phyloP scores from a whole-genome alignment of 2,797 vertebrate genomes.

The Cynopterus sphinx region DNA sequence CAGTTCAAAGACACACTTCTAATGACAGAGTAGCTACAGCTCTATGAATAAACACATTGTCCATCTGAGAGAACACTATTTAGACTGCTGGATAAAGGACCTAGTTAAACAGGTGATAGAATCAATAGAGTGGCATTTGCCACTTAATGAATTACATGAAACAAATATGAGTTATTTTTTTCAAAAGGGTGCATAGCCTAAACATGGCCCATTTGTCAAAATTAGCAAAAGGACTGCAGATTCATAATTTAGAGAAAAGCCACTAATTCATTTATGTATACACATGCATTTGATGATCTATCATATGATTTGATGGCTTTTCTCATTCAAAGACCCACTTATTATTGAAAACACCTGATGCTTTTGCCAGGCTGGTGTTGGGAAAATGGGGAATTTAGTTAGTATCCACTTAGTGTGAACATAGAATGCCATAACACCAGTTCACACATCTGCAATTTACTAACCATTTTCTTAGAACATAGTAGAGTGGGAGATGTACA shows the following conservation, averaged over 20 bases:
- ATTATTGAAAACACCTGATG: neutral
- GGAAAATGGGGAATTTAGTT: conserved; percentile 5
- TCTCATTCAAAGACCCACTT: conserved; percentile 9
- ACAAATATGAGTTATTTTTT: conserved; percentile 3
- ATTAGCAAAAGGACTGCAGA: conserved; percentile 34
- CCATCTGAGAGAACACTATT: conserved; percentile 9
- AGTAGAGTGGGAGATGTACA: neutral
- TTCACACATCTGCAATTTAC: conserved; percentile 13
- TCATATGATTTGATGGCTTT: conserved; percentile 37
- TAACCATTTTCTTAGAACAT: conserved; percentile 7
- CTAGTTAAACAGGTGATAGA: conserved; percentile 56
- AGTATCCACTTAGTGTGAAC: neutral
- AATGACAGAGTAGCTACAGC: neutral
- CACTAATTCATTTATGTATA: neutral
- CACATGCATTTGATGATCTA: neutral
- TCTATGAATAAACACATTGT: conserved; percentile 64
- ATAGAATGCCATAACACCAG: neutral
- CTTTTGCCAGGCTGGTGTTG: neutral
- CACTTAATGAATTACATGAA: conserved; percentile 62
- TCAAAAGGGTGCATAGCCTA: neutral
- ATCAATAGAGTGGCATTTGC: conserved; percentile 25
- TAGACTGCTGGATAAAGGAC: conserved; percentile 16
- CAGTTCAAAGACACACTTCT: conserved; percentile 43
- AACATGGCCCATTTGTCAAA: neutral
- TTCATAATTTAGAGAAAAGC: neutral